Conservation (phyloP, 2,888 invertebrate species). For the Limnephilus marmoratus region DNA sequence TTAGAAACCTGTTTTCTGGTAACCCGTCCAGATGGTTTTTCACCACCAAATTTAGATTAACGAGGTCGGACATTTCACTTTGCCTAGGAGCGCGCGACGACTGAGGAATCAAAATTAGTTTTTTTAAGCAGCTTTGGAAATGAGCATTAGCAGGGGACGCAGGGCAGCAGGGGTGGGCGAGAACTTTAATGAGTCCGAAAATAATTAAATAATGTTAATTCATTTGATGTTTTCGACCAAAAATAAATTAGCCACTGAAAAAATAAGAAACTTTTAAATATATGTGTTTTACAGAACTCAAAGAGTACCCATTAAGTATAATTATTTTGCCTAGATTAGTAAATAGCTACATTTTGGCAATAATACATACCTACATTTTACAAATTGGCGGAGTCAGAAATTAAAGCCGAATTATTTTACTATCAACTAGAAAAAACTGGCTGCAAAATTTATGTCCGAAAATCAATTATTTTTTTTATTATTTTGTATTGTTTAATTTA, state of each 20-base stretch:
- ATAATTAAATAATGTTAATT: not conserved
- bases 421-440: not conserved
- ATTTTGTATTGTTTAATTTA: too few species aligned
- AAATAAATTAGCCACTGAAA: not conserved
- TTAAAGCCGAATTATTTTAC: not conserved
- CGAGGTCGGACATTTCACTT: conserved; percentile 77
- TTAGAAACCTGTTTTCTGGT: conserved; percentile 69
- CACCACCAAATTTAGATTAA: conserved; percentile 75
- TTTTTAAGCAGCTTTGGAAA: conserved; percentile 28
- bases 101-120: conserved; percentile 68
- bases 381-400: not conserved
- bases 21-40: conserved; percentile 73
- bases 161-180: not conserved
- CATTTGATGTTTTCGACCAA: not conserved
- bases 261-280: not conserved
- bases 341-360: not conserved
- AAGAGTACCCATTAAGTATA: too few species aligned
- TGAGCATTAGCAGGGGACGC: not conserved
- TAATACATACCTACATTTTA: too few species aligned
- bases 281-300: not conserved
- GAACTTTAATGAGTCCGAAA: not conserved
- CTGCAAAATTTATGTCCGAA: not conserved
- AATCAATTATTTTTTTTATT: too few species aligned
- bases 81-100: conserved; percentile 72
- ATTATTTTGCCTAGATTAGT: not conserved